phyloP scores from a whole-genome alignment of 2,797 vertebrate genomes.

The Coregonus ussuriensis region DNA sequence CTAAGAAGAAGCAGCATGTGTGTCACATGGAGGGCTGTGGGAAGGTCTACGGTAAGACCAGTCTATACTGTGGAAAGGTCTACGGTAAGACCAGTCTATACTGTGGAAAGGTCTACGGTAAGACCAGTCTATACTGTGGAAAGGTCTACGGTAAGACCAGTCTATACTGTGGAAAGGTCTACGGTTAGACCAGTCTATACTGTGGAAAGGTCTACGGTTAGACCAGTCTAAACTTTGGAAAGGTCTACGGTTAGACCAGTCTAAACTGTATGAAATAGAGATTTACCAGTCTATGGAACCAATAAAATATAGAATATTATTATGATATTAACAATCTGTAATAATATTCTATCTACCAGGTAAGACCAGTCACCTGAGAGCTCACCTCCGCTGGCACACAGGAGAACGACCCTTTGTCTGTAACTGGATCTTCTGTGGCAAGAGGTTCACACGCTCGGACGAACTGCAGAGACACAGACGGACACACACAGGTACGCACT shows the following conservation, averaged over 20 bases:
- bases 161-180: no score
- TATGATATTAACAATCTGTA: background rate
- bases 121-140: no score
- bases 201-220: no score
- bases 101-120: no score
- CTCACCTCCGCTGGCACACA: conserved; percentile 98
- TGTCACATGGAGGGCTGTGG: conserved; percentile 99
- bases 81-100: no score
- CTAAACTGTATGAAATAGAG: background rate
- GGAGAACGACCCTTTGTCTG: conserved; percentile 98
- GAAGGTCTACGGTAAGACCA: conserved; percentile 82
- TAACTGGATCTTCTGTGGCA: conserved; percentile 99
- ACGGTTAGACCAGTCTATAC: no score
- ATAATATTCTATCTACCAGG: background rate
- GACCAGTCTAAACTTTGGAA: no score
- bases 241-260: no score
- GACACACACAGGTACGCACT: conserved; percentile 91
- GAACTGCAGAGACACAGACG: conserved; percentile 96
- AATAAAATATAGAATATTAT: background rate
- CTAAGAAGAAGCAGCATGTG: conserved; percentile 98
- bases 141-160: no score
- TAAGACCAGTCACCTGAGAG: conserved; percentile 81
- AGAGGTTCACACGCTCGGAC: conserved; percentile 95
- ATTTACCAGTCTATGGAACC: background rate
- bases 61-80: no score